Conservation (phyloP, 2,797 vertebrate species). For the Chrysocyon brachyurus region DNA sequence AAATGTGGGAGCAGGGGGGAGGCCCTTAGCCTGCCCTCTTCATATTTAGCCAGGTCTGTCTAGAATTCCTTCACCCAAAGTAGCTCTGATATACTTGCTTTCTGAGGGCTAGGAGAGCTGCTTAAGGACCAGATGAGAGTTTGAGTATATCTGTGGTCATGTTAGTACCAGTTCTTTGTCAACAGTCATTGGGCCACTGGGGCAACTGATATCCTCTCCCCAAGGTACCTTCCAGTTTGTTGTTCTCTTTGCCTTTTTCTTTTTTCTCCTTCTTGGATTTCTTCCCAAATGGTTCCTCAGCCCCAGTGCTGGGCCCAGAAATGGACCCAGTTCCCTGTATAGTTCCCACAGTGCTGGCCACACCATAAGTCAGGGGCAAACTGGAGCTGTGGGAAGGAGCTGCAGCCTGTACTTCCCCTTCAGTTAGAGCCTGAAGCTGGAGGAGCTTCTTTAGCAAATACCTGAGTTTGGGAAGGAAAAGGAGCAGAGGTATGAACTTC, state of each 20-base stretch:
- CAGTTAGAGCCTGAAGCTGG: conserved; percentile 93
- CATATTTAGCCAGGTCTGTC: background rate
- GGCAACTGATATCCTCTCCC: background rate
- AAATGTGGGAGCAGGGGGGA: too few relatives aligned
- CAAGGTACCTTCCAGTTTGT: conserved; percentile 90
- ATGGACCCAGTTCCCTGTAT: conserved; percentile 73
- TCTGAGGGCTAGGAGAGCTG: background rate
- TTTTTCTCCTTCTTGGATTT: conserved; percentile 95
- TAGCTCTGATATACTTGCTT: background rate
- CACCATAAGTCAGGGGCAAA: conserved; percentile 62
- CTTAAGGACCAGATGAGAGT: background rate
- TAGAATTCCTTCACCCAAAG: background rate
- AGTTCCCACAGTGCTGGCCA: conserved; percentile 78
- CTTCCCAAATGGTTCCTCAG: conserved; percentile 91
- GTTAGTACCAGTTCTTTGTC: conserved; percentile 18
- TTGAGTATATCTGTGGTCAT: background rate
- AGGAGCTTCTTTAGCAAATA: conserved; percentile 94
- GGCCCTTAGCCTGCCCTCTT: background rate
- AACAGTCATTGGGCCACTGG: background rate
- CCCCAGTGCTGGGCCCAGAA: conserved; percentile 73
- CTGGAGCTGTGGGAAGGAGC: conserved; percentile 78
- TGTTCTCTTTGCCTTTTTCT: conserved; percentile 94
- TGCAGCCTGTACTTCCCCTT: conserved; percentile 88
- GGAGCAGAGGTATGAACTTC: background rate
- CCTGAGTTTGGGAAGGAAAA: conserved; percentile 84